Base-by-base conservation (phyloP, 2,797 vertebrate species). In the Crocodylus rhombifer region DNA sequence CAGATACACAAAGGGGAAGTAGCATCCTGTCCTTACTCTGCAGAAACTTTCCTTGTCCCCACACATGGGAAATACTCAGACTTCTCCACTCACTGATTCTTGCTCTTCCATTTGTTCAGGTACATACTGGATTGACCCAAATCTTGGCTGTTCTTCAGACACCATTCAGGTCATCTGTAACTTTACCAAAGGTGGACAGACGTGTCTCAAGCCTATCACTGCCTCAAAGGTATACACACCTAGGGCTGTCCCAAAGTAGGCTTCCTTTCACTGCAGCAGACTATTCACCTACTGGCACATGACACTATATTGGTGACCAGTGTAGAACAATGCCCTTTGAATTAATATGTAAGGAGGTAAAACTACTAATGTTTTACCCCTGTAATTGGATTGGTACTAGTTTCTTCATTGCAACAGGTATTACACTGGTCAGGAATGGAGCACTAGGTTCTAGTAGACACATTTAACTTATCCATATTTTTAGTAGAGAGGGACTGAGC, bases 51-150 rank as follows among this genome's bases (percentile, higher is more conserved):
- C 17, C 33, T 79, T 86, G n/a, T 42, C 57, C 60, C 73, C 33
- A 5, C 10, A 18, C 30, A 3, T 30, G 76, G 36, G 17, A 75
- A 86, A 81, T 12, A 1, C 13, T 8, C n/a, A 56, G 17, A 79
- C 73, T 51, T 65, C 42, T 25, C 51, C 36, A 73, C 69, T 25
- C 65, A 14, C 74, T 91, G 84, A 93, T 21, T 65, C n/a, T 28
- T 1, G 84, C 74, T 60, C 5, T 18, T 64, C 7, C 1, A 1
- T 85, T 77, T 91, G 79, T 80, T 36, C 92, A 99, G 99, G 99
- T 90, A 98, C 98, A 92, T 99, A 99, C 98, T 99, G 99, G 99
- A 98, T 99, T 30, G 99, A 99, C 96, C 99, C 99, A 7, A 99
- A 99, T 82, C 98, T 99, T 1, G 99, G 99, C 96, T 99, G 99